Evolutionary conservation across 1,140 invertebrate genomes (phyloP).

Genomic region (Cephus cinctus): DNA sequence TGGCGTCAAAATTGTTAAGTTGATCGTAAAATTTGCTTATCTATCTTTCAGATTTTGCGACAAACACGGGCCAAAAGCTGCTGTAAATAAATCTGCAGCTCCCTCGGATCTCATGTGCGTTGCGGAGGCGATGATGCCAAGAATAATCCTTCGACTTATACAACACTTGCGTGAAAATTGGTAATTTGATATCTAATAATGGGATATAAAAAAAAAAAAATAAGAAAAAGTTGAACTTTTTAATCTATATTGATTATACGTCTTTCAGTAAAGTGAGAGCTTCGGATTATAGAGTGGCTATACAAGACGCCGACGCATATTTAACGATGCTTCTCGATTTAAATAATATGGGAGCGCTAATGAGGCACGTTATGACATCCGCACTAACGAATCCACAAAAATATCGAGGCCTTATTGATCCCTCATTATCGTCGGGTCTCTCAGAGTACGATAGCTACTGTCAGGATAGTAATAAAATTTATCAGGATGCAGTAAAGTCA

Average conservation of each 20-base stretch:
- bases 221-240: too few relatives aligned
- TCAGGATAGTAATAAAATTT: conserved; percentile 70
- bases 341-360: conserved; percentile 92
- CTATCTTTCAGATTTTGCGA: conserved; percentile 76
- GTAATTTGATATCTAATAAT: conserved; percentile 49
- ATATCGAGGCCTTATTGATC: conserved; percentile 48
- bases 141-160: conserved; percentile 83
- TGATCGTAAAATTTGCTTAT: conserved; percentile 15
- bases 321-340: conserved; percentile 88
- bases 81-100: conserved; percentile 69
- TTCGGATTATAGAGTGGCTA: conserved; percentile 63
- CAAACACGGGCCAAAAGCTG: conserved; percentile 82
- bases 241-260: too few relatives aligned
- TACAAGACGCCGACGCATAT: conserved; percentile 81
- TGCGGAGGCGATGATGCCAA: conserved; percentile 90
- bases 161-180: conserved; percentile 86
- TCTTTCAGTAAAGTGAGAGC: conserved; percentile 46
- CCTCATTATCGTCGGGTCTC: conserved; percentile 34
- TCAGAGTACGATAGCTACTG: conserved; percentile 73
- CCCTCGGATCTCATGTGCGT: conserved; percentile 86
- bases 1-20: too few relatives aligned
- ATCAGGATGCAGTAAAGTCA: conserved; percentile 75
- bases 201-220: too few relatives aligned
- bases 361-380: conserved; percentile 88
- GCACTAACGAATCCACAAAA: conserved; percentile 82